Evolutionary conservation across 2,113 vertebrate species (phyloP).

Genomic region (Eleginops maclovinus): DNA sequence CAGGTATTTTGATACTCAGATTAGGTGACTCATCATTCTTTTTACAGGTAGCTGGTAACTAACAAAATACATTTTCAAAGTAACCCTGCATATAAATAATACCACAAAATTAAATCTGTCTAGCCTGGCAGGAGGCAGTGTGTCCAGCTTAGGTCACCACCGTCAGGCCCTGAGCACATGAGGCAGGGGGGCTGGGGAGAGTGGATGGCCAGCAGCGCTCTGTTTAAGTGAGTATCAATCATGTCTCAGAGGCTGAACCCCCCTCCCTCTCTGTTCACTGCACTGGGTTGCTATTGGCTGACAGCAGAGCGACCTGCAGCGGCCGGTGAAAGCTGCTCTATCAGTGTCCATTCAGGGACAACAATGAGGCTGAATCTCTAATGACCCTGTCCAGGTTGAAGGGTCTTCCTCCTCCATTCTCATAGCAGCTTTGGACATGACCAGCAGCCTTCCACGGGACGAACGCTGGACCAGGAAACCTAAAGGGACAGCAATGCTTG

Average conservation of each 20-base stretch:
- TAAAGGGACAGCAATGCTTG: constrained; percentile 63
- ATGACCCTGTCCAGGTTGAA: constrained; percentile 63
- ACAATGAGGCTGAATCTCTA: constrained; percentile 77
- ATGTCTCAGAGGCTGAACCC: constrained; percentile 29
- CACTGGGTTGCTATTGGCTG: constrained; percentile 60
- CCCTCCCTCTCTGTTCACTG: constrained; percentile 10
- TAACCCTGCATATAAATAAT: no score
- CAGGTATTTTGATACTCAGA: no score
- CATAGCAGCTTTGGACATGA: constrained; percentile 69
- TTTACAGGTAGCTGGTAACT: no score
- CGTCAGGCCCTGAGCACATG: constrained; percentile 16
- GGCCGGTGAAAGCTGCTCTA: constrained; percentile 32
- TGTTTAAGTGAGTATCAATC: constrained; percentile 68
- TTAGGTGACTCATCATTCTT: no score
- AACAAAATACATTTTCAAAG: no score
- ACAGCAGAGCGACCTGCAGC: constrained; percentile 51
- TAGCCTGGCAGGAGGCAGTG: no score
- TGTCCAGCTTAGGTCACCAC: no score
- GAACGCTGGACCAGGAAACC: constrained; percentile 45
- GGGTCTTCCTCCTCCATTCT: constrained; percentile 50
- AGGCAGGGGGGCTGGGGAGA: background rate
- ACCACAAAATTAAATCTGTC: no score
- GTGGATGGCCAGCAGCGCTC: constrained; percentile 34
- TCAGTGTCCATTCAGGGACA: constrained; percentile 60
- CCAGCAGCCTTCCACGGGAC: constrained; percentile 63